These are phyloP conservation scores for Mimumesa dahlbomi DNA, from an alignment of 2,888 invertebrate genomes.

Conservation along the genomic window DNA sequence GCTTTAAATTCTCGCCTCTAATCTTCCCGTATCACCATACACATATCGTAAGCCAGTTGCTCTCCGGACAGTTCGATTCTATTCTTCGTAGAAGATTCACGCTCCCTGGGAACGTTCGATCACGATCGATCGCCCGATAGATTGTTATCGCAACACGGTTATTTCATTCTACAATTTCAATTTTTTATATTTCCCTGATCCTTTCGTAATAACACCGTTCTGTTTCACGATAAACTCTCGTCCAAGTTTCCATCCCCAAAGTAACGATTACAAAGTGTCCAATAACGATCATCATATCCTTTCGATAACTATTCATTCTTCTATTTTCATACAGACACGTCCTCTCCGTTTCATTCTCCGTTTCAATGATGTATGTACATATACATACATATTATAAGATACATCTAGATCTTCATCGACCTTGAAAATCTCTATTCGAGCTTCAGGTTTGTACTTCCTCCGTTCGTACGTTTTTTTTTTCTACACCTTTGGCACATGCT, in stretches of 20 bases:
- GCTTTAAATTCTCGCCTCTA: slow-evolving; percentile 33
- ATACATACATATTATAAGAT: too few relatives aligned
- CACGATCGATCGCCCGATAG: slow-evolving; percentile 23
- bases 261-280: not conserved
- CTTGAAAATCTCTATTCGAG: not conserved
- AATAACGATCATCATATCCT: too few relatives aligned
- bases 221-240: not conserved
- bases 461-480: not conserved
- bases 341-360: too few relatives aligned
- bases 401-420: too few relatives aligned
- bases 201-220: slow-evolving; percentile 12
- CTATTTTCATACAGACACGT: too few relatives aligned
- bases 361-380: too few relatives aligned
- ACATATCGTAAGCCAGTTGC: not conserved
- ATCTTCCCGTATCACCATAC: not conserved
- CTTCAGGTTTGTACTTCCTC: not conserved
- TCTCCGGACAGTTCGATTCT: slow-evolving; percentile 11
- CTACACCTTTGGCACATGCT: slow-evolving; percentile 13
- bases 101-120: slow-evolving; percentile 11
- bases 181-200: slow-evolving; percentile 21
- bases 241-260: not conserved
- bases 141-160: slow-evolving; percentile 23
- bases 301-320: too few relatives aligned
- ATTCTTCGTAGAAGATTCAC: slow-evolving; percentile 18
- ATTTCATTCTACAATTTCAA: slow-evolving; percentile 36